Conservation (phyloP, 2,113 vertebrate species). For the Pyxicephalus adspersus region DNA sequence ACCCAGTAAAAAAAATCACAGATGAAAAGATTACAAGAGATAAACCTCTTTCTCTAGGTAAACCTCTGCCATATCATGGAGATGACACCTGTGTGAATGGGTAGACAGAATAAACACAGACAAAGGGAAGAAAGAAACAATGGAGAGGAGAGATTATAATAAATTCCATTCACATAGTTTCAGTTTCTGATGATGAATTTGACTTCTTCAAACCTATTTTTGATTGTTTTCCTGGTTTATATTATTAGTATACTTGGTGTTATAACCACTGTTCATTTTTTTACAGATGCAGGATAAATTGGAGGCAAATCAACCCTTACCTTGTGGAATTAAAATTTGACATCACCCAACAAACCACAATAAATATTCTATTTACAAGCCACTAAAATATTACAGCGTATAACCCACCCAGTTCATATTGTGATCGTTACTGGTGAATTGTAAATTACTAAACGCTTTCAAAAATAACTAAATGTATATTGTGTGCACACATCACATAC, state of each 20-base stretch:
- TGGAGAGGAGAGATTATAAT: background rate
- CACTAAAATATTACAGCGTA: background rate
- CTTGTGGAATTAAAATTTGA: too few relatives aligned
- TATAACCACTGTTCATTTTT: too few relatives aligned
- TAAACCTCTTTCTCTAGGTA: background rate
- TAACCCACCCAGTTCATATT: background rate
- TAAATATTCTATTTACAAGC: too few relatives aligned
- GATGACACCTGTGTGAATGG: constrained; percentile 38
- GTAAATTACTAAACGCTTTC: background rate
- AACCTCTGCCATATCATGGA: constrained; percentile 4
- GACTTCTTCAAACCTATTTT: too few relatives aligned
- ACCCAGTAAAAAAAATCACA: constrained; percentile 3
- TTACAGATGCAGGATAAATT: too few relatives aligned
- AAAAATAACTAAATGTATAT: background rate
- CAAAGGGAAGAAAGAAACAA: background rate
- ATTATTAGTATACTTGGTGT: too few relatives aligned
- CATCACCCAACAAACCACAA: too few relatives aligned
- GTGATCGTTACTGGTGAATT: background rate
- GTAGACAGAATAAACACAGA: background rate
- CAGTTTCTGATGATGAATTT: too few relatives aligned
- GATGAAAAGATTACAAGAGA: constrained; percentile 13
- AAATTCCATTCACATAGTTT: too few relatives aligned
- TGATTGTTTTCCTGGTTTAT: too few relatives aligned
- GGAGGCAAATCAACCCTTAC: too few relatives aligned
- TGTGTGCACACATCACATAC: background rate